Evolutionary conservation across 2,888 invertebrate species (phyloP).

Genomic region (Xestoiulus laeticollis): DNA sequence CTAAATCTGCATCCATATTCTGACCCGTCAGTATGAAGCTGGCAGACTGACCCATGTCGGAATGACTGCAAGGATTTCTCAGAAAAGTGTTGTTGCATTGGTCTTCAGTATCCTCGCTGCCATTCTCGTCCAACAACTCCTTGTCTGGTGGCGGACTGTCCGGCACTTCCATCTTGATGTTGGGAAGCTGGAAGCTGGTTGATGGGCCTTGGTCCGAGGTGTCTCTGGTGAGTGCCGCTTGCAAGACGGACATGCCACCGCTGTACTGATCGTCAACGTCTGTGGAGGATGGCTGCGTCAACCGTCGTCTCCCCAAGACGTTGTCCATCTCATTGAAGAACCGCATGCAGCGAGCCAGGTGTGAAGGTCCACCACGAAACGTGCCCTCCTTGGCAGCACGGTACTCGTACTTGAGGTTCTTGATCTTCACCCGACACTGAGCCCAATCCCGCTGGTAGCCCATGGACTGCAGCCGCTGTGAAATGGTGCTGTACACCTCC

Average conservation of each 20-base stretch:
- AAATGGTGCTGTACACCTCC: not conserved
- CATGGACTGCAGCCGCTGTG: not conserved
- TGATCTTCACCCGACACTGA: constrained; percentile 21
- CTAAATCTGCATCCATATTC: too few species aligned
- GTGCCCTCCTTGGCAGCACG: not conserved
- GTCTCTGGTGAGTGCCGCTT: not conserved
- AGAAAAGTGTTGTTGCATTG: too few species aligned
- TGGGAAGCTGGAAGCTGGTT: not conserved
- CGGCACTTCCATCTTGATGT: not conserved
- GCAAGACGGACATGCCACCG: not conserved
- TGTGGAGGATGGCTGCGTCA: not conserved
- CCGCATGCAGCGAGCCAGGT: constrained; percentile 13
- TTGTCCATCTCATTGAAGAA: not conserved
- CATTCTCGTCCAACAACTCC: not conserved
- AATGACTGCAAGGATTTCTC: too few species aligned
- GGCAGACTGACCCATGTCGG: not conserved
- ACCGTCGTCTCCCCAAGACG: not conserved
- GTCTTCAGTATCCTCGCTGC: not conserved
- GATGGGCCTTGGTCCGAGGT: not conserved
- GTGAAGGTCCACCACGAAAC: not conserved
- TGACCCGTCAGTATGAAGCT: not conserved
- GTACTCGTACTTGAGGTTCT: constrained; percentile 31
- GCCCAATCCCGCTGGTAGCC: not conserved
- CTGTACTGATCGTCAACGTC: not conserved
- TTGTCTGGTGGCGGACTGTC: not conserved